phyloP scores from a whole-genome alignment of 2,797 vertebrate species.

The Podargus strigoides region DNA sequence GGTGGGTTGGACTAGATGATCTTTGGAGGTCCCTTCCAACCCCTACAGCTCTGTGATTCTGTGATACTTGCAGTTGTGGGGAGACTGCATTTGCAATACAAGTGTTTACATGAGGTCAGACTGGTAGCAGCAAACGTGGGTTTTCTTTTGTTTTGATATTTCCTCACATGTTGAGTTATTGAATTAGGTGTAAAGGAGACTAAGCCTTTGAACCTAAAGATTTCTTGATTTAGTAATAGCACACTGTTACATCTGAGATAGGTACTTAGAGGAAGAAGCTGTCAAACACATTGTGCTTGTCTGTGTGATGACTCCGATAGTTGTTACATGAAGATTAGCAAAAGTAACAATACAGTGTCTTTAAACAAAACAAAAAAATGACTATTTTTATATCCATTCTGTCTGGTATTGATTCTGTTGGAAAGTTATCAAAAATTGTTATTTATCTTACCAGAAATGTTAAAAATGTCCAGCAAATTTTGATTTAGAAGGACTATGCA shows the following conservation, averaged over 20 bases:
- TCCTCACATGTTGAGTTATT: not conserved
- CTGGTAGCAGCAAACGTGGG: not conserved
- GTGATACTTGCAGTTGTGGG: not conserved
- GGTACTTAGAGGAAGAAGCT: not conserved
- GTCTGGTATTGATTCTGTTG: not conserved
- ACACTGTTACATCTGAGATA: not conserved
- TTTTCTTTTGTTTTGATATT: not conserved
- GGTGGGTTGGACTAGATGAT: no score
- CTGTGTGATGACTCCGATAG: not conserved
- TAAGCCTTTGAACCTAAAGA: not conserved
- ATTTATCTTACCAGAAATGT: slow-evolving; percentile 35
- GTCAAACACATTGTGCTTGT: not conserved
- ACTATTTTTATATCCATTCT: not conserved
- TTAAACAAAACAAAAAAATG: not conserved
- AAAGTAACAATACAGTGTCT: not conserved
- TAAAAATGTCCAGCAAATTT: not conserved
- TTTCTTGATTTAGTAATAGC: not conserved
- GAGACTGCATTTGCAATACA: not conserved
- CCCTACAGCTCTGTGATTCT: no score
- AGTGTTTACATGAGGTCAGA: not conserved
- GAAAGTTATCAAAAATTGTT: not conserved
- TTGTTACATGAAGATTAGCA: not conserved
- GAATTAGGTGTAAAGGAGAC: not conserved
- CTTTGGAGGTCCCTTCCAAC: no score
- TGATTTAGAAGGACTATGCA: slow-evolving; percentile 41